phyloP scores from a whole-genome alignment of 2,797 vertebrate genomes.

The Crenichthys baileyi region DNA sequence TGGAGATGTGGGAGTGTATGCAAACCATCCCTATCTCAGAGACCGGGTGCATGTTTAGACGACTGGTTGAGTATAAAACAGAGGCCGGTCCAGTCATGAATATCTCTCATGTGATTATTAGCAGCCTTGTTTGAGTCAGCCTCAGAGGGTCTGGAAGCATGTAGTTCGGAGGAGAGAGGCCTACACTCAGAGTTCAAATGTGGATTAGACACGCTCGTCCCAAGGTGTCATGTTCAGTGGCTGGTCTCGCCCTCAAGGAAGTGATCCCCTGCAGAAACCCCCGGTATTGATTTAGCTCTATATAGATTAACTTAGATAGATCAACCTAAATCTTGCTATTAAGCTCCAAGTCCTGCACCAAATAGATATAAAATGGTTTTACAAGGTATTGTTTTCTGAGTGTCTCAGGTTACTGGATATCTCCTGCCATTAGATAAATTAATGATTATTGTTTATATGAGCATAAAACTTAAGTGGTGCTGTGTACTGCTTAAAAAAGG shows the following conservation, averaged over 20 bases:
- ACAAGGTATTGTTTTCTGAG: conserved; percentile 66
- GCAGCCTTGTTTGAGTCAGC: conserved; percentile 35
- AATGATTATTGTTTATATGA: conserved; percentile 55
- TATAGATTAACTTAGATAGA: conserved; percentile 55
- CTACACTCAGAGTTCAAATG: conserved; percentile 77
- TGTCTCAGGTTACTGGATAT: conserved; percentile 60
- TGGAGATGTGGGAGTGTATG: conserved; percentile 64
- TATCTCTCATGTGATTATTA: conserved; percentile 36
- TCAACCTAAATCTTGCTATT: conserved; percentile 62
- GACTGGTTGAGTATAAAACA: conserved; percentile 25
- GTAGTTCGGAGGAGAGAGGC: conserved; percentile 64
- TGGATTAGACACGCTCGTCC: conserved; percentile 79
- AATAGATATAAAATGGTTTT: conserved; percentile 52
- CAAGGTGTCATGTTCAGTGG: conserved; percentile 77
- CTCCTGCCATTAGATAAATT: conserved; percentile 61
- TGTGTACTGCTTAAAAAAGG: conserved; percentile 9
- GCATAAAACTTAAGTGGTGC: conserved; percentile 36
- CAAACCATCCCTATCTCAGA: conserved; percentile 56
- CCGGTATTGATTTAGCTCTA: conserved; percentile 71
- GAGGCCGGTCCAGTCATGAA: conserved; percentile 23
- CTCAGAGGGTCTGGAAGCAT: conserved; percentile 47
- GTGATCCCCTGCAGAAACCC: conserved; percentile 62
- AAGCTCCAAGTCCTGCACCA: conserved; percentile 43
- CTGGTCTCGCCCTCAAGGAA: conserved; percentile 62
- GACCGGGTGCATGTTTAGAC: conserved; percentile 38